Evolutionary conservation across 2,888 invertebrate species (phyloP), one percentile per base, ranked within the genome.

Genomic region (Phyto melanocephala): DNA sequence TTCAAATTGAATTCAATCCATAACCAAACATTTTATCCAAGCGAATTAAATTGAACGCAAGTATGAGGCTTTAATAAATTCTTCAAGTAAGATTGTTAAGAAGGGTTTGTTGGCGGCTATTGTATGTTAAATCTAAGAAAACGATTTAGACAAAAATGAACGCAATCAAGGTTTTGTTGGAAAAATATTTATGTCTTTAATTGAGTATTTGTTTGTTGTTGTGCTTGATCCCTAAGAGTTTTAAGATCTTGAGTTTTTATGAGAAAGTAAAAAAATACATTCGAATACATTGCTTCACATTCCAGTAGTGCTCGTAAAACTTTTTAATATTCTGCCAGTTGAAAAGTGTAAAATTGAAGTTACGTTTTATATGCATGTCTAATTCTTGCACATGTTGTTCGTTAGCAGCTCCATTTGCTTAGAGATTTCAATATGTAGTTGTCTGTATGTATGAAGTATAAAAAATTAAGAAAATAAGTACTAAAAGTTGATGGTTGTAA

Each of bases 281-380:
- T 28, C 28, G 3, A 28, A 6, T 28, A 6, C 28, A 28, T n/a
- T 28, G 28, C 28, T 28, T 5, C 3, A 6, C 6, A 3, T 28
- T 28, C 4, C 28, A 28, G 28, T 28, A 28, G 28, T 28, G 28
- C 28, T 8, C 22, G 40, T 33, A 40, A 22, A 56, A 24, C 8
- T 24, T 28, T 45, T 75, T 56, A 42, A 65, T 65, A 65, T 75
- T 35, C 74, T 54, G 54, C 24, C 54, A 45, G n/a, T 28, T 52
- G 3, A 28, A n/a, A 3, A 42, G 4, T 52, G 35, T 13, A 33
- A 65, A 65, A 56, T 45, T 47, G 74, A 65, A 75, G 56, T 65
- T 75, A 65, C 56, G 45, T 75, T 74, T 75, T 65, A 47, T 63
- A 56, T 54, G 35, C 47, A 5, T 65, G 47, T 47, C 37, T 75